Percentiles rank a stretch among this genome's conserved stretches.
These are phyloP conservation scores for Morone chrysops DNA, from an alignment of 2,113 vertebrate genomes.

Conservation along the genomic window DNA sequence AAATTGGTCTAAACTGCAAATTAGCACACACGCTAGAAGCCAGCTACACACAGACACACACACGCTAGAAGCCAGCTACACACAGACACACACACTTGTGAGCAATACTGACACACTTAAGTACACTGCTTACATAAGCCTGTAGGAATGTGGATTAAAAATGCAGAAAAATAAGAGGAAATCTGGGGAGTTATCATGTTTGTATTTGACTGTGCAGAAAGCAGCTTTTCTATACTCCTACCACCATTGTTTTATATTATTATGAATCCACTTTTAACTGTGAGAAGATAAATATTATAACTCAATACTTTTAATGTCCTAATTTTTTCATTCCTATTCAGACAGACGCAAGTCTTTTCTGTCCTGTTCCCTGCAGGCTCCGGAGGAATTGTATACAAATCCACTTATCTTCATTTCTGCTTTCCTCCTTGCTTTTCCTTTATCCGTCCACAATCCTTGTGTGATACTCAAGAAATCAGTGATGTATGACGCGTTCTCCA, in stretches of 20 bases:
- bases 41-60: neutral
- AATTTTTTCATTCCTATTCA: neutral
- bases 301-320: neutral
- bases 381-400: neutral
- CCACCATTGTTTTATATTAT: neutral
- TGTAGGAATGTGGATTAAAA: constrained; percentile 64
- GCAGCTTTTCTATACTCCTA: neutral
- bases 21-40: neutral
- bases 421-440: neutral
- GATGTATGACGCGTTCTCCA: neutral
- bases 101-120: constrained; percentile 30
- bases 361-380: neutral
- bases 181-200: constrained; percentile 11
- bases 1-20: constrained; percentile 47
- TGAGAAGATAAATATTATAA: neutral
- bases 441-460: neutral
- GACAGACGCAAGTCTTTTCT: neutral
- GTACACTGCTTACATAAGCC: constrained; percentile 58
- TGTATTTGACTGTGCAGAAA: neutral
- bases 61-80: neutral
- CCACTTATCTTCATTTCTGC: neutral
- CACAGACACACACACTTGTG: neutral
- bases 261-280: neutral
- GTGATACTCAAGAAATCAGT: neutral
- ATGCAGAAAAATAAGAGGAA: constrained; percentile 43